phyloP scores from a whole-genome alignment of 2,113 vertebrate species.

The Holacanthus passer region DNA sequence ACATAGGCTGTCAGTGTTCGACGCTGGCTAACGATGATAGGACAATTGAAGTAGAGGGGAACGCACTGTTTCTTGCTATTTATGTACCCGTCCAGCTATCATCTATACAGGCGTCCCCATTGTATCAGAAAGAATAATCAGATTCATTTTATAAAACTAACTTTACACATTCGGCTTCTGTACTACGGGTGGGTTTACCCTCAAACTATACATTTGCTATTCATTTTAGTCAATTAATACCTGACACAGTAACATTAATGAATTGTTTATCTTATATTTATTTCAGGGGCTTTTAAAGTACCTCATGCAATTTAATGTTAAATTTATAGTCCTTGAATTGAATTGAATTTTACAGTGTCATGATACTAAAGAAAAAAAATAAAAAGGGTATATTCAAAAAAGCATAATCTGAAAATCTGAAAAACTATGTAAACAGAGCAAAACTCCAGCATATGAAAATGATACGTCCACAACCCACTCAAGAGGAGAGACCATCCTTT shows the following conservation, averaged over 20 bases:
- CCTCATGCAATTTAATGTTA: slow-evolving; percentile 2
- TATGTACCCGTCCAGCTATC: slow-evolving; percentile 50
- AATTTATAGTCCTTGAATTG: neutral
- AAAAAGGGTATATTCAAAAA: neutral
- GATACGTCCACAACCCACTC: slow-evolving; percentile 12
- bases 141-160: slow-evolving; percentile 21
- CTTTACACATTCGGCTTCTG: slow-evolving; percentile 24
- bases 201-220: slow-evolving; percentile 9
- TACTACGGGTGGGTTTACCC: slow-evolving; percentile 18
- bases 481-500: slow-evolving; percentile 18
- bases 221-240: slow-evolving; percentile 20
- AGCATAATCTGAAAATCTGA: neutral
- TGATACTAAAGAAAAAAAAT: slow-evolving; percentile 6
- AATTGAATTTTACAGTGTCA: neutral
- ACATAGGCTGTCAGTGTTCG: slow-evolving; percentile 72
- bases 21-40: slow-evolving; percentile 73
- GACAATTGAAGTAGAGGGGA: slow-evolving; percentile 69
- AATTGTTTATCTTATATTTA: slow-evolving; percentile 57
- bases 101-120: slow-evolving; percentile 11
- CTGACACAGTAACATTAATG: slow-evolving; percentile 33
- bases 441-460: neutral
- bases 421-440: slow-evolving; percentile 3
- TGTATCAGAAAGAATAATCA: slow-evolving; percentile 37
- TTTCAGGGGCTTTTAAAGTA: slow-evolving; percentile 20
- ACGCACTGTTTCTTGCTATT: slow-evolving; percentile 66